Conservation (phyloP, 1,140 invertebrate genomes). For the Formica exsecta region DNA sequence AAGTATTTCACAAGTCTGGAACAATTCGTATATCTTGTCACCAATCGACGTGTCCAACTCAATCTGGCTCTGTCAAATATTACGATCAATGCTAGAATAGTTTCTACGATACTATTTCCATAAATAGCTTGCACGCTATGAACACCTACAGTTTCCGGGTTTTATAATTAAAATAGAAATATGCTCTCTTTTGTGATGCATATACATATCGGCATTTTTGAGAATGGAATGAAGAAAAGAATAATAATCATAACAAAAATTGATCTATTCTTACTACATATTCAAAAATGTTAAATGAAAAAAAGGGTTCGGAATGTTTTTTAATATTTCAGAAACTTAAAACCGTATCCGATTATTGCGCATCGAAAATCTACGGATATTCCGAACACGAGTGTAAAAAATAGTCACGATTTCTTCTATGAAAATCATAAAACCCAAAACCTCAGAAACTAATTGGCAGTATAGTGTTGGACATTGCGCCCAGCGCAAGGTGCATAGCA, state of each 20-base stretch:
- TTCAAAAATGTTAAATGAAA: neutral
- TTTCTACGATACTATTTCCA: slow-evolving; percentile 76
- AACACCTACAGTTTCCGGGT: slow-evolving; percentile 81
- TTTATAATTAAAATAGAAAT: slow-evolving; percentile 77
- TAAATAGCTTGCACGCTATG: slow-evolving; percentile 82
- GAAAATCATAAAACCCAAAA: slow-evolving; percentile 82
- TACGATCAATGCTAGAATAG: slow-evolving; percentile 73
- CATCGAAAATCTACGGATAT: neutral
- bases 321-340: slow-evolving; percentile 2
- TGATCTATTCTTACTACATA: neutral
- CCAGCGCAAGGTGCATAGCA: slow-evolving; percentile 84
- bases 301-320: neutral
- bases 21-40: slow-evolving; percentile 82
- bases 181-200: neutral
- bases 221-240: slow-evolving; percentile 31
- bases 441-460: slow-evolving; percentile 84
- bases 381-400: neutral
- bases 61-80: slow-evolving; percentile 78
- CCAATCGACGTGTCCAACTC: slow-evolving; percentile 74
- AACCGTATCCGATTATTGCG: neutral
- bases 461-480: slow-evolving; percentile 85
- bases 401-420: slow-evolving; percentile 37
- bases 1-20: slow-evolving; percentile 78
- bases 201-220: slow-evolving; percentile 20
- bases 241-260: slow-evolving; percentile 26